Evolutionary conservation across 2,797 vertebrate genomes (phyloP), one percentile per base, ranked within the genome.

Genomic region (Amblyopsis hoosieri): DNA sequence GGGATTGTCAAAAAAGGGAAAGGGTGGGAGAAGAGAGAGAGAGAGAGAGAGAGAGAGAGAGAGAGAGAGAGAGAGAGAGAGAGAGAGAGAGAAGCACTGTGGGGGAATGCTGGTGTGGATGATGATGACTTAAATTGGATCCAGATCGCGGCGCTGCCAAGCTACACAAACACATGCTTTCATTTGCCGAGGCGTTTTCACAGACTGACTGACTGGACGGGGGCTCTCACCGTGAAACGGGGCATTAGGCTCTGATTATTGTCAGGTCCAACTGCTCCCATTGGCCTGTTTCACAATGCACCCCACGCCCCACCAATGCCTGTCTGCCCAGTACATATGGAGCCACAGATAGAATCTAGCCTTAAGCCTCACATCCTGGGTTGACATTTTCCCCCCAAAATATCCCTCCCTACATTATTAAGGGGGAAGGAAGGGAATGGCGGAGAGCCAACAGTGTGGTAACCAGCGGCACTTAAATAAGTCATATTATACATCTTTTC

Each of bases 51-150:
- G 13, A 52, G 14, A 52, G 14, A 52, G 14, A 17, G 4, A 19
- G 50, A 52, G 50, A 52, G 1, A 52, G n/a, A 52, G 50, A 52
- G 14, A 52, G 14, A 52, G 7, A 52, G 15, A 52, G 15, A 52
- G 1, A 17, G 51, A 52, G 51, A 52, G 10, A 23, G 7, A 52
- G 51, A 52, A 1, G 8, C 17, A 53, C 17, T 19, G 51, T 12
- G 8, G 23, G 17, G 17, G 15, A 62, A 47, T 45, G 47, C 12
- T 33, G 48, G 13, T 14, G 45, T 66, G 74, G 85, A 85, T 59
- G 87, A 78, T 63, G 84, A 89, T 80, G 84, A 83, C 62, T 81
- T 80, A 83, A 91, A 93, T 91, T 90, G 87, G 80, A 93, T 90
- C 81, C 93, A 94, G 93, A 92, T 78, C 4, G 68, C 2, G 45